These are phyloP conservation scores for Ammospiza nelsoni DNA, from an alignment of 2,113 vertebrate genomes.

Conservation along the genomic window DNA sequence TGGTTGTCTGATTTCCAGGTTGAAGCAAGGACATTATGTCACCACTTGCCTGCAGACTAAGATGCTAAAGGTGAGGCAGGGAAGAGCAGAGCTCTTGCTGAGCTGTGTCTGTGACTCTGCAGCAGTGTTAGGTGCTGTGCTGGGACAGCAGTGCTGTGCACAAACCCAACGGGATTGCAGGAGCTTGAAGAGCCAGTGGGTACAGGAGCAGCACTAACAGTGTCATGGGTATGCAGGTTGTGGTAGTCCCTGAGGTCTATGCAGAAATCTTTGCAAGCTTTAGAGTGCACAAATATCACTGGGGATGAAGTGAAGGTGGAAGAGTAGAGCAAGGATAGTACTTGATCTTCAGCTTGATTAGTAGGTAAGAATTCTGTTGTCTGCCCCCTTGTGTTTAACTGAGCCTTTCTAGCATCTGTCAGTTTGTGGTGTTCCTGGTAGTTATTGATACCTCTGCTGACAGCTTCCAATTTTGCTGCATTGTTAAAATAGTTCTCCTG, in stretches of 20 bases:
- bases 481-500: not conserved
- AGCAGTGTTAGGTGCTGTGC: fast-evolving
- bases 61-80: not conserved
- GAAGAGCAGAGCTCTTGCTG: not conserved
- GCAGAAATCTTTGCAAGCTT: not conserved
- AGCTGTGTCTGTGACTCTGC: not conserved
- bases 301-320: not conserved
- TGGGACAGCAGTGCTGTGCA: not conserved
- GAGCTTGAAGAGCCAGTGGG: not conserved
- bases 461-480: not conserved
- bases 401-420: not conserved
- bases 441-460: not conserved
- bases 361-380: not conserved
- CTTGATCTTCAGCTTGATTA: not conserved
- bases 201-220: not conserved
- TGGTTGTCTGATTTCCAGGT: not conserved
- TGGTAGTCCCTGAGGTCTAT: not conserved
- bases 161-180: not conserved
- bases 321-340: not conserved
- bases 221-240: not conserved
- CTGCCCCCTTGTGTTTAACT: not conserved
- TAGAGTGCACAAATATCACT: not conserved
- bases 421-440: not conserved
- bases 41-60: not conserved
- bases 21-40: conserved; percentile 7